Conservation (phyloP, 2,888 invertebrate genomes). For the Barypeithes pellucidus region DNA sequence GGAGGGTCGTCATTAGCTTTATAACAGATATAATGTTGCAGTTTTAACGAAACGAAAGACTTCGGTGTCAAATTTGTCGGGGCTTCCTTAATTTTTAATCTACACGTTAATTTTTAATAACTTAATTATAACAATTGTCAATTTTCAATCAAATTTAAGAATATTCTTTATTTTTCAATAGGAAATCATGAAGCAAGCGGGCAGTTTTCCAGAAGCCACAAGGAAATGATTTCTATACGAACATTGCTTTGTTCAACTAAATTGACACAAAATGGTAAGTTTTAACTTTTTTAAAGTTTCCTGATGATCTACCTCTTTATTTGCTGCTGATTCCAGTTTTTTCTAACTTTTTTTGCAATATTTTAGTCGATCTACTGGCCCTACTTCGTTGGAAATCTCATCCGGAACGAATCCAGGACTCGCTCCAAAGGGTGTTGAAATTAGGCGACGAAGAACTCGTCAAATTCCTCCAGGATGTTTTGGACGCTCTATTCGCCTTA, state of each 20-base stretch:
- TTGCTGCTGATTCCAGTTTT: background rate
- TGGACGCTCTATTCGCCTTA: slow-evolving; percentile 94
- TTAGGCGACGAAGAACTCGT: slow-evolving; percentile 93
- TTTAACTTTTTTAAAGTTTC: too few relatives aligned
- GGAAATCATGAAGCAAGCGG: slow-evolving; percentile 71
- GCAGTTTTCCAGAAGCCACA: slow-evolving; percentile 84
- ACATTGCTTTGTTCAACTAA: slow-evolving; percentile 96
- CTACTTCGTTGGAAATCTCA: slow-evolving; percentile 93
- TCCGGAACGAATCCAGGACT: slow-evolving; percentile 90
- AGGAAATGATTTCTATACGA: slow-evolving; percentile 87
- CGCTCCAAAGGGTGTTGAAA: slow-evolving; percentile 85
- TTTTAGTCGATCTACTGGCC: slow-evolving; percentile 87
- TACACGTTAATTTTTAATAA: too few relatives aligned
- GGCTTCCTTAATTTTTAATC: too few relatives aligned
- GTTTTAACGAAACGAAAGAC: too few relatives aligned
- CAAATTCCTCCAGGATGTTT: slow-evolving; percentile 94
- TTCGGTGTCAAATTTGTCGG: too few relatives aligned
- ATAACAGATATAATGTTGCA: too few relatives aligned
- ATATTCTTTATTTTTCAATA: slow-evolving; percentile 27
- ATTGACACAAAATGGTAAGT: slow-evolving; percentile 91
- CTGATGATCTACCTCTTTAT: too few relatives aligned
- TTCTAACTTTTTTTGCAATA: background rate
- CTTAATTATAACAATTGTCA: too few relatives aligned
- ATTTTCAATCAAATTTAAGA: too few relatives aligned
- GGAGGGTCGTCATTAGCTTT: too few relatives aligned